A percentile compares a stretch with the other conserved stretches of the same genome.
Evolutionary conservation across 2,888 invertebrate species (phyloP).

Genomic region (Eupithecia abbreviata): DNA sequence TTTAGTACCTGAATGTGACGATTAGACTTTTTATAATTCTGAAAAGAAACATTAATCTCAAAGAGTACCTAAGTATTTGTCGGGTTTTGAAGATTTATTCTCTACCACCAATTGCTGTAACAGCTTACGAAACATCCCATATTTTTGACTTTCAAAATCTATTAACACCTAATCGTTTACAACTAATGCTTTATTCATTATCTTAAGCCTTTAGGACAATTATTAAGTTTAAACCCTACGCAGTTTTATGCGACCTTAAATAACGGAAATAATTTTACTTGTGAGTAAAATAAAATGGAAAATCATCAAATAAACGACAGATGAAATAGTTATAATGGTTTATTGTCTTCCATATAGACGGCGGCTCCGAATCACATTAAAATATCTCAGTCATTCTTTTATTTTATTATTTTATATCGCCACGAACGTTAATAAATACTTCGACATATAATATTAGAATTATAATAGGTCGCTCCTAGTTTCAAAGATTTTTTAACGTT

Average conservation of each 20-base stretch:
- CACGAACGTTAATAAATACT: constrained; percentile 31
- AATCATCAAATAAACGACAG: constrained; percentile 22
- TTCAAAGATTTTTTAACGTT: constrained; percentile 32
- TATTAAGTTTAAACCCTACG: neutral
- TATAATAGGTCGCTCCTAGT: constrained; percentile 27
- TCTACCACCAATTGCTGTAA: neutral
- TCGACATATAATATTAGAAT: constrained; percentile 26
- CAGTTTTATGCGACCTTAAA: neutral
- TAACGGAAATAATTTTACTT: constrained; percentile 5
- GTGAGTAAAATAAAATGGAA: constrained; percentile 36
- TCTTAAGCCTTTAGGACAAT: neutral
- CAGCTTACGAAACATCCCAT: neutral
- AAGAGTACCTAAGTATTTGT: neutral
- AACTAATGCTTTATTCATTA: neutral
- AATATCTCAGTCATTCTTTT: constrained; percentile 48
- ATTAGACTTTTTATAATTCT: neutral
- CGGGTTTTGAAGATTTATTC: neutral
- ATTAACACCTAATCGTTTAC: neutral
- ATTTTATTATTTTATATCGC: constrained; percentile 34
- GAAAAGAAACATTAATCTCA: neutral
- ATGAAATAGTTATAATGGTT: constrained; percentile 58
- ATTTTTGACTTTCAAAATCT: neutral
- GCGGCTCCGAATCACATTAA: constrained; percentile 53
- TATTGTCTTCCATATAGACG: constrained; percentile 50
- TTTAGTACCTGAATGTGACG: neutral